Conservation (phyloP, 2,797 vertebrate genomes). For the Clarias fuscus region DNA sequence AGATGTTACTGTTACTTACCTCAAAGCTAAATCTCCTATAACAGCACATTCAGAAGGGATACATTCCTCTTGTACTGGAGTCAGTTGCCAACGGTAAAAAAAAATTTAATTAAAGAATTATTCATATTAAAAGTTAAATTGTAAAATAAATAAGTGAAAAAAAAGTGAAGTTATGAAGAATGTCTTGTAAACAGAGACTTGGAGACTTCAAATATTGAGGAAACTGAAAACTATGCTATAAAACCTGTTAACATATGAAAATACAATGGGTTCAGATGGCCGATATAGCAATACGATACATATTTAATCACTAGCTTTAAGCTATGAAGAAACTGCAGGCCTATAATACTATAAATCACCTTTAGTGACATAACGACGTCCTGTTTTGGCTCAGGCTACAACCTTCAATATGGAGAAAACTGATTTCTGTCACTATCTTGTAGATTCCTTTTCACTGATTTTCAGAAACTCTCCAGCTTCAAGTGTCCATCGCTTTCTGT, state of each 20-base stretch:
- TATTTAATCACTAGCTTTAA: background rate
- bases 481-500: conserved; percentile 30
- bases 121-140: background rate
- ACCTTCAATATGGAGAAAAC: background rate
- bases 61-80: background rate
- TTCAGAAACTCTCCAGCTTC: conserved; percentile 18
- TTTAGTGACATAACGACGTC: conserved; percentile 13
- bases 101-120: background rate
- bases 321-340: background rate
- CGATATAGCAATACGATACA: background rate
- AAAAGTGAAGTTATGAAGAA: too few relatives aligned
- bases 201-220: background rate
- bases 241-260: background rate
- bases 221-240: background rate
- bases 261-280: background rate
- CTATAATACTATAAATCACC: background rate
- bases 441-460: conserved; percentile 21
- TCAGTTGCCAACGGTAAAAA: background rate
- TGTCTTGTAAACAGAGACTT: background rate
- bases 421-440: conserved; percentile 15
- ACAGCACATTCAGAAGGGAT: background rate
- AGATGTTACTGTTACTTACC: background rate
- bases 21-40: background rate
- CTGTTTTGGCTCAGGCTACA: background rate
- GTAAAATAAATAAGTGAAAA: background rate